A percentile compares a stretch with the other conserved stretches of the same genome.
Evolutionary conservation across 92 coral and sea anemone species (phyloP).

Genomic region (Chrysogorgia sp.): DNA sequence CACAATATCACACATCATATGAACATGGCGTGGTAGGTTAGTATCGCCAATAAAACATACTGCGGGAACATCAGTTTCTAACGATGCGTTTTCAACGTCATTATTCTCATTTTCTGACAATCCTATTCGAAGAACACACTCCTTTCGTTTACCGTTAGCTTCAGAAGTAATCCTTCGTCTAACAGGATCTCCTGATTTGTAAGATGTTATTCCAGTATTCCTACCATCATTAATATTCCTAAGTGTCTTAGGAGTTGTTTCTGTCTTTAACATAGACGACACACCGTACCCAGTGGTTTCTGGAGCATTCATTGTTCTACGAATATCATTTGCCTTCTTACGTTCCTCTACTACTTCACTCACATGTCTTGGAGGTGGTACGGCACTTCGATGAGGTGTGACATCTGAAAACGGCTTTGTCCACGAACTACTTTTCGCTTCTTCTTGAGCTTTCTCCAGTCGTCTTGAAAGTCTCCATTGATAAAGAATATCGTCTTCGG

Average conservation of each 20-base stretch:
- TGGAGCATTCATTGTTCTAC: not conserved
- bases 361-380: not conserved
- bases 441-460: conserved; percentile 89
- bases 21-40: conserved; percentile 80
- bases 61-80: conserved; percentile 28
- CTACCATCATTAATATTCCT: not conserved
- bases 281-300: not conserved
- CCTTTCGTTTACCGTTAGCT: not conserved
- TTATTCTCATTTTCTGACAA: not conserved
- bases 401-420: not conserved
- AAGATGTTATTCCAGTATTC: not conserved
- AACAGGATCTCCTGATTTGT: not conserved
- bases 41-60: conserved; percentile 36
- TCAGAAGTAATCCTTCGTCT: too few relatives aligned
- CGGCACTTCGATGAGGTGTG: conserved; percentile 9
- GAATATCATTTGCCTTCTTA: not conserved
- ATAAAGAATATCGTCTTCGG: conserved; percentile 95
- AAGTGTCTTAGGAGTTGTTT: not conserved
- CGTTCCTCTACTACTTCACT: not conserved
- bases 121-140: conserved; percentile 4
- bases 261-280: not conserved
- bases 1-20: conserved; percentile 89
- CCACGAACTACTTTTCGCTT: conserved; percentile 45
- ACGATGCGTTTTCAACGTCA: not conserved
- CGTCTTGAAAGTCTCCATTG: conserved; percentile 96